A percentile compares a stretch with the other conserved stretches of the same genome.
phyloP scores from a whole-genome alignment of 2,113 vertebrate genomes.

The Elephas maximus region DNA sequence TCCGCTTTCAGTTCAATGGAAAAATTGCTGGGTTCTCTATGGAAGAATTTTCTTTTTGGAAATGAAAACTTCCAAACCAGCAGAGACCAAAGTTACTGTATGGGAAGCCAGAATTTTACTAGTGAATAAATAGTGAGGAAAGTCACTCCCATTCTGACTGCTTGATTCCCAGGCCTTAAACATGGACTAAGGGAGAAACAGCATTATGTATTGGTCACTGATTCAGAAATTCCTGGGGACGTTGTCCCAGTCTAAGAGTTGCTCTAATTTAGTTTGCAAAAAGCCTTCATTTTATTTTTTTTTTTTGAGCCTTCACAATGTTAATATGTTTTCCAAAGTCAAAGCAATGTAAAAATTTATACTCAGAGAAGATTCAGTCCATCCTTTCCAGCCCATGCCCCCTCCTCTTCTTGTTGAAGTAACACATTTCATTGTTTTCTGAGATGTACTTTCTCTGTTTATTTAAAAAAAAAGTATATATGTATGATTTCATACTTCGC shows the following conservation, averaged over 20 bases:
- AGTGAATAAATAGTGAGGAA: background rate
- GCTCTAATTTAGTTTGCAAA: background rate
- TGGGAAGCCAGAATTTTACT: background rate
- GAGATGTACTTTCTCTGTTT: background rate
- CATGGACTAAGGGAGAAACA: background rate
- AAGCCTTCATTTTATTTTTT: background rate
- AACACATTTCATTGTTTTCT: background rate
- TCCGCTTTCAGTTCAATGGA: background rate
- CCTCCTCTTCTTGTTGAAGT: background rate
- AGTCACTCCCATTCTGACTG: background rate
- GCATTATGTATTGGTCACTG: background rate
- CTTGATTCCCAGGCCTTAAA: background rate
- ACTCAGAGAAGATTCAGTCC: background rate
- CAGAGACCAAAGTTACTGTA: background rate
- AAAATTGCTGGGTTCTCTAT: background rate
- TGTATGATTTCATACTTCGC: background rate
- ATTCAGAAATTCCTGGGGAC: background rate
- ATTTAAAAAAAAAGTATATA: background rate
- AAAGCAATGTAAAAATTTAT: background rate
- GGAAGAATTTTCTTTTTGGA: background rate
- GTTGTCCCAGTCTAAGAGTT: background rate
- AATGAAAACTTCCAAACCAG: background rate
- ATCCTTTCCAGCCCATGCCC: accelerated
- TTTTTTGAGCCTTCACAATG: background rate
- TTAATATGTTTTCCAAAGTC: background rate